Percentiles rank a stretch among this genome's conserved stretches.
phyloP scores from a whole-genome alignment of 2,888 invertebrate genomes.

The Lasioglossum malachurum region DNA sequence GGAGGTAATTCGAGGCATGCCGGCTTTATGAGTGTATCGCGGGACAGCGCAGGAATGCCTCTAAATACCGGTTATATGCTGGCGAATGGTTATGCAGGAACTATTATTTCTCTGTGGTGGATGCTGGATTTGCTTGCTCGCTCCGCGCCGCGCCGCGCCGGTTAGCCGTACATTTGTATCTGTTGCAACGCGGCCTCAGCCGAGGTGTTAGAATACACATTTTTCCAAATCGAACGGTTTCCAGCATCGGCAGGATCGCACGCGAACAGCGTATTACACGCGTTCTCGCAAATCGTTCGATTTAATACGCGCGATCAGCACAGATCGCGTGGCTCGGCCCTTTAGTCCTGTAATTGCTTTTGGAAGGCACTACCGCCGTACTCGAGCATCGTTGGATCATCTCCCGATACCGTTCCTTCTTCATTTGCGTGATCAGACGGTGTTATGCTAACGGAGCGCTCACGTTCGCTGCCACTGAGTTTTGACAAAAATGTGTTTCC shows the following conservation, averaged over 20 bases:
- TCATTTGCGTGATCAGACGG: neutral
- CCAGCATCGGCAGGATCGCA: conserved; percentile 40
- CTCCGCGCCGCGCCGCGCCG: neutral
- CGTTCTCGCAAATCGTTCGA: conserved; percentile 53
- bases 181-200: conserved; percentile 36
- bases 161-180: conserved; percentile 48
- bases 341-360: conserved; percentile 46
- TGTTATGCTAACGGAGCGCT: neutral
- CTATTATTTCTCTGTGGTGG: conserved; percentile 54
- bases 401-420: neutral
- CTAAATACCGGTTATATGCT: conserved; percentile 65
- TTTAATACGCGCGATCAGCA: conserved; percentile 48
- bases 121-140: conserved; percentile 57
- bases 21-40: conserved; percentile 67
- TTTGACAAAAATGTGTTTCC: neutral
- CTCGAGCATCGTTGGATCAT: neutral
- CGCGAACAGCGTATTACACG: conserved; percentile 55
- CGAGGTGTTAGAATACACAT: conserved; percentile 44
- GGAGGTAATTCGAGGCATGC: conserved; percentile 66
- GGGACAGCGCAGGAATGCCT: conserved; percentile 64
- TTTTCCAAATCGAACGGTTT: conserved; percentile 32
- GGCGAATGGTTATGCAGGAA: conserved; percentile 49
- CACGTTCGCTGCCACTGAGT: neutral
- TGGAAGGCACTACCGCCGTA: conserved; percentile 13
- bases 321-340: conserved; percentile 54